phyloP scores from a whole-genome alignment of 1,140 invertebrate genomes.

The Delia radicum region DNA sequence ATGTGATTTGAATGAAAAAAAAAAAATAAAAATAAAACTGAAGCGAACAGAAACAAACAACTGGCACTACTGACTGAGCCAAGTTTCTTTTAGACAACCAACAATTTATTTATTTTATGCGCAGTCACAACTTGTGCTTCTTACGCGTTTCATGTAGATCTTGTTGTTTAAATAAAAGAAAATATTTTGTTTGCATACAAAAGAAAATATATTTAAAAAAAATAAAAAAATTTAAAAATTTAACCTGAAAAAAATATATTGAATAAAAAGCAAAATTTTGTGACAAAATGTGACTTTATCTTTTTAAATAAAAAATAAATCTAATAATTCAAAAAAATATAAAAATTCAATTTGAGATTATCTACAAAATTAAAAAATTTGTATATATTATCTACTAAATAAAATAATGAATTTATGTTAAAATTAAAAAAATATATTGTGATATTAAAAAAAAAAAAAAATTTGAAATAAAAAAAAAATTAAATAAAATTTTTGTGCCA shows the following conservation, averaged over 20 bases:
- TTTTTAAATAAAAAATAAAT: conserved; percentile 11
- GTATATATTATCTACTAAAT: too few species aligned
- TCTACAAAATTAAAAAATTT: too few species aligned
- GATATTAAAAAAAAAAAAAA: too few species aligned
- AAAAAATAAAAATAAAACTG: not conserved
- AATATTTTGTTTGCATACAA: not conserved
- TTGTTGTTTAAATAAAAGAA: not conserved
- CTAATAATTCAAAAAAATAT: not conserved
- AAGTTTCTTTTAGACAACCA: not conserved
- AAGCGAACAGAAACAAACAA: not conserved
- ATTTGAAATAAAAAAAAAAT: too few species aligned
- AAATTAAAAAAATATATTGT: too few species aligned
- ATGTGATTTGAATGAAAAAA: too few species aligned
- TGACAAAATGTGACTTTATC: conserved; percentile 18
- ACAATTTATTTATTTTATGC: conserved; percentile 25
- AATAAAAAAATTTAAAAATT: not conserved
- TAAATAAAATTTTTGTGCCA: too few species aligned
- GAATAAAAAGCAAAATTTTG: conserved; percentile 8
- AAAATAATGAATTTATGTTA: too few species aligned
- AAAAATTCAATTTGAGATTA: too few species aligned
- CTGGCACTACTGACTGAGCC: not conserved
- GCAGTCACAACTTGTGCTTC: conserved; percentile 32
- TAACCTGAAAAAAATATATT: not conserved
- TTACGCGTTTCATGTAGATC: conserved; percentile 27
- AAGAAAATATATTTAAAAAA: conserved; percentile 3